phyloP scores from a whole-genome alignment of 2,113 vertebrate genomes.

The Coptodon bakossiorum region DNA sequence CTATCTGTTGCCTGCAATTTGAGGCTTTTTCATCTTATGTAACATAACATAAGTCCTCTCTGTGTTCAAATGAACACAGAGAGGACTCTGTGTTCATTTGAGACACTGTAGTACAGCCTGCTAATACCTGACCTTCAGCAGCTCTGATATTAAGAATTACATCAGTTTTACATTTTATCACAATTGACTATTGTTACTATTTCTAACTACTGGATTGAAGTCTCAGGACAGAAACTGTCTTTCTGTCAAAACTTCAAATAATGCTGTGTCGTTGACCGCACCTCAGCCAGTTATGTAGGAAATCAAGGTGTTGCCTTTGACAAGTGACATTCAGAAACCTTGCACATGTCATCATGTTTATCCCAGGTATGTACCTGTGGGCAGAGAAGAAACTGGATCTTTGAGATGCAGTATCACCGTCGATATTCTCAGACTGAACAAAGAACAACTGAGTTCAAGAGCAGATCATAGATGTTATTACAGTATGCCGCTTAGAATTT shows the following conservation, averaged over 20 bases:
- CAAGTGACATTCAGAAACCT: background rate
- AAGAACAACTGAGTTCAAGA: background rate
- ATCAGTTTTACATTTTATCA: background rate
- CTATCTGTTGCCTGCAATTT: background rate
- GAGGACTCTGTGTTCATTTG: background rate
- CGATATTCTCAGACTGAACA: background rate
- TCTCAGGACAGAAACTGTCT: background rate
- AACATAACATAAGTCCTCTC: background rate
- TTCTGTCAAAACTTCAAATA: background rate
- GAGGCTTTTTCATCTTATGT: background rate
- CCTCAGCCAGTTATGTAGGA: background rate
- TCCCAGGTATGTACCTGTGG: accelerated
- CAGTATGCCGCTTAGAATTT: background rate
- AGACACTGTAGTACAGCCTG: background rate
- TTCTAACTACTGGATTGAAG: background rate
- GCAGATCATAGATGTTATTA: background rate
- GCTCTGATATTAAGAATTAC: background rate
- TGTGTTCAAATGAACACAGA: background rate
- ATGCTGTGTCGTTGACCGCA: background rate
- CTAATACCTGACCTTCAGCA: background rate
- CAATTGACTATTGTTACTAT: background rate
- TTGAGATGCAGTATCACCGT: background rate
- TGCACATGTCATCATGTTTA: background rate
- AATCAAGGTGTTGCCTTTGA: background rate
- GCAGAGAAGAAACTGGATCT: background rate